Evolutionary conservation across 1,140 invertebrate genomes (phyloP), one percentile per base, ranked within the genome.

Genomic region (Sesamia nonagrioides): DNA sequence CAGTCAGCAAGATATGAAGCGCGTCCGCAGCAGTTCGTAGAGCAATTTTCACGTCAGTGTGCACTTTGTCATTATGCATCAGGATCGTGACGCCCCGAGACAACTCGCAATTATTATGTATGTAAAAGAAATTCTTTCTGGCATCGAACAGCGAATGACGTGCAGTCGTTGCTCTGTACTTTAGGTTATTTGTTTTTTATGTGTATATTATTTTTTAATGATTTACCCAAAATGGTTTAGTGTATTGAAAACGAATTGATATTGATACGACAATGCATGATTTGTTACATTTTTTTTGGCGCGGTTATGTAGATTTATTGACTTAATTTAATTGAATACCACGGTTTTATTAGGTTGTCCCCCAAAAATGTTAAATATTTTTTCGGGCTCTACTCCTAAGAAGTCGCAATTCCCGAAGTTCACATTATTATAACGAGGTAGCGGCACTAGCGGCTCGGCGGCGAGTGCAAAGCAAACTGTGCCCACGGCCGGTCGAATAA

Each of bases 21-120:
- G 56, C 61, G 76, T 40, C 54, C 40, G 66, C 40, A 81, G 83
- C 84, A 88, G 87, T 89, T 89, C 88, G 87, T 88, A 90, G 85
- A 89, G 89, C 88, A 94, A 94, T 94, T 94, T 94, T 91, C 93
- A 94, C 92, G 93, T 94, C 93, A 94, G 85, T 89, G 87, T 88
- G 87, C 88, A 94, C 91, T 94, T 94, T 94, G 93, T 94, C 93
- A 94, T 93, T 94, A 94, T 92, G 87, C 88, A 92, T 93, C 92
- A 91, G 93, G 88, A 91, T 94, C 92, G 93, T 94, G 93, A 94
- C 92, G 93, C 92, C 92, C 92, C 92, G 86, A 94, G 91, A 94
- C 91, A 93, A 94, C 91, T 93, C 87, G 91, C 92, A 94, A 94
- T 93, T 94, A 94, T 93, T 92, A 93, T 93, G 92, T 94, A 92